Evolutionary conservation across 2,113 vertebrate genomes (phyloP), one percentile per base, ranked within the genome.

Genomic region (Xerus inauris): DNA sequence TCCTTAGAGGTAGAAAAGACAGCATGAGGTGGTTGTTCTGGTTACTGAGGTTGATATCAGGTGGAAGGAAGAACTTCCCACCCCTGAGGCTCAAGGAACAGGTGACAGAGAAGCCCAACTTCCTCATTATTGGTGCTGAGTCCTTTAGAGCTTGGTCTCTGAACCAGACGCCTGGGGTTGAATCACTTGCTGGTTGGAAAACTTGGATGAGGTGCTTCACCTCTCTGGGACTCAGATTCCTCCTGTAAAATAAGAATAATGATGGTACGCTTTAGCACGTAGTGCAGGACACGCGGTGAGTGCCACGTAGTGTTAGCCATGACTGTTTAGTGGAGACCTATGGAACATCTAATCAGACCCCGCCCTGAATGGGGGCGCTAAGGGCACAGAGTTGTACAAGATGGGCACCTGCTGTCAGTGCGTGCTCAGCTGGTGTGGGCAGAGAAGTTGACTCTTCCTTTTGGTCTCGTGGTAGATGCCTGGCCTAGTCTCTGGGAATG

Each of bases 391-490:
- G 28, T 9, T 32, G 64, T 49, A 12, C 8, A 2, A 40, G n/a
- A 5, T 0, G 0, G 38, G 20, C 11, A 22, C 47, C 30, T 76
- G 79, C 59, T 16, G 10, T 62, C 32, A 7, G 2, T 4, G 4
- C 7, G 64, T 42, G 24, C 59, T n/a, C 30, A 38, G 76, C 10
- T 2, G 13, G 9, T 11, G 32, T 32, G 57, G 32, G 85, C 77
- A 35, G 65, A 62, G 17, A 19, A 22, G 64, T 2, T 22, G 77
- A 5, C 71, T 42, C 12, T 26, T 19, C 24, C 9, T 16, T 19
- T 40, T 7, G 8, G 22, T 79, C 10, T 64, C 6, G 3, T 26
- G 22, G 35, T 35, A 28, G 8, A 32, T 8, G 49, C 35, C 7
- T 32, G 6, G 8, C 59, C 42, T 22, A 5, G 49, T 32, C 26